Evolutionary conservation across 2,113 vertebrate genomes (phyloP).

Genomic region (pig (Sus scrofa)): T2T-Sscrofa CM000827.6:49650001-49650500

Average conservation of each 20-base stretch:
- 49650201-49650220: background rate
- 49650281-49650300: background rate
- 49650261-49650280: background rate
- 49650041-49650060: background rate
- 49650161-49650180: background rate
- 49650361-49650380: background rate
- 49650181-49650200: slow-evolving; percentile 15
- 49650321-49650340: background rate
- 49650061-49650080: background rate
- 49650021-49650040: background rate
- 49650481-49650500: background rate
- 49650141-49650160: background rate
- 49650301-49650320: background rate
- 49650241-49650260: background rate
- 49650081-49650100: background rate
- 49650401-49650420: background rate
- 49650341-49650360: background rate
- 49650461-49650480: background rate
- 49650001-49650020: background rate
- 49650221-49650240: background rate
- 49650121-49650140: background rate
- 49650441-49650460: background rate
- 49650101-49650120: background rate
- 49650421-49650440: too few species aligned
- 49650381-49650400: background rate